Percentiles rank a stretch among this genome's conserved stretches.
phyloP scores from a whole-genome alignment of 1,140 invertebrate species.

The Rhysida immarginata region DNA sequence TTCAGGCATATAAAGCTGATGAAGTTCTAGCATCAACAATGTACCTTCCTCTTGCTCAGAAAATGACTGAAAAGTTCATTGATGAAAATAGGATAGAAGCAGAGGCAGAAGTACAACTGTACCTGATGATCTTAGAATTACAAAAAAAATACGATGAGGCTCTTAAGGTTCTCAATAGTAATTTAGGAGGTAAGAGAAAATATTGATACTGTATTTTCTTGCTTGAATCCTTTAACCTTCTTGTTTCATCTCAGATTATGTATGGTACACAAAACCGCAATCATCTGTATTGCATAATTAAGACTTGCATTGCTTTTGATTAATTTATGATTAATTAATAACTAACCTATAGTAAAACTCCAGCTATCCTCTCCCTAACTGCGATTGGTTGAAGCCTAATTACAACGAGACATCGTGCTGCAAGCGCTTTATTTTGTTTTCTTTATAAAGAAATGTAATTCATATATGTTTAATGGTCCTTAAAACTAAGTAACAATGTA shows the following conservation, averaged over 20 bases:
- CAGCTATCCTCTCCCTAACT: no score
- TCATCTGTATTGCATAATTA: not conserved
- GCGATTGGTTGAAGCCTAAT: no score
- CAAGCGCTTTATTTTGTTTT: no score
- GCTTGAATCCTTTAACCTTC: not conserved
- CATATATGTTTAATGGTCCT: no score
- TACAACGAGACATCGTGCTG: no score
- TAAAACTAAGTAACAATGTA: no score
- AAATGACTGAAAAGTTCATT: constrained; percentile 68
- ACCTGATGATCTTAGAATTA: constrained; percentile 75
- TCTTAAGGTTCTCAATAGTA: constrained; percentile 57
- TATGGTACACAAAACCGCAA: not conserved
- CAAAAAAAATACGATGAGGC: constrained; percentile 67
- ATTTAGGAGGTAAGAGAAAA: constrained; percentile 41
- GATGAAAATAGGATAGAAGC: constrained; percentile 77
- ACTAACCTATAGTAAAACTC: no score
- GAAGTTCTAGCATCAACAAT: constrained; percentile 36
- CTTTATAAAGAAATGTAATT: no score
- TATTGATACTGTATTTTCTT: constrained; percentile 8
- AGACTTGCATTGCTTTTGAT: not conserved
- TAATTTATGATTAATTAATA: not conserved
- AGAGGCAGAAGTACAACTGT: constrained; percentile 81
- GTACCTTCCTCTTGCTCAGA: constrained; percentile 62
- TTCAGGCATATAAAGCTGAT: constrained; percentile 29
- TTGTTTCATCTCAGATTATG: not conserved